These are phyloP conservation scores for Syngnathus scovelli DNA, from an alignment of 2,113 vertebrate genomes.

Conservation along the genomic window DNA sequence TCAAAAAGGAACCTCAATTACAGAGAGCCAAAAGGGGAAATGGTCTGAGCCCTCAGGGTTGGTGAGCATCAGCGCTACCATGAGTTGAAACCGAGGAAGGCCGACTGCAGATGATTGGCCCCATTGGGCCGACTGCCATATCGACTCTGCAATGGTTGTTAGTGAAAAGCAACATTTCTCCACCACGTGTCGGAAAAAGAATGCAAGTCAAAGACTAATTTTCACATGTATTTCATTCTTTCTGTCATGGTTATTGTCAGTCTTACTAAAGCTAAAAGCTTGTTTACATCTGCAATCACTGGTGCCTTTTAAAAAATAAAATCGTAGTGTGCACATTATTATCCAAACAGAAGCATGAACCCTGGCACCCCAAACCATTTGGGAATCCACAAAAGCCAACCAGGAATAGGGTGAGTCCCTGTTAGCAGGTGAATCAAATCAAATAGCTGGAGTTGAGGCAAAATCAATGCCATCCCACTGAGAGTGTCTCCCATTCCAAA, in stretches of 20 bases:
- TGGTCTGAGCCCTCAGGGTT: conserved; percentile 13
- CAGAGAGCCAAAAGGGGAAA: neutral
- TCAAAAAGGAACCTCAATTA: conserved; percentile 51
- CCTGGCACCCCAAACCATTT: conserved; percentile 10
- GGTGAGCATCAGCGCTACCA: conserved; percentile 15
- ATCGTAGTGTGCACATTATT: neutral
- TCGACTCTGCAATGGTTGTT: conserved; percentile 53
- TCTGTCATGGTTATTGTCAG: conserved; percentile 59
- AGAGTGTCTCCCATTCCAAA: conserved; percentile 55
- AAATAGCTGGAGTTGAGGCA: conserved; percentile 70
- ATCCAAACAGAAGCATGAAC: conserved; percentile 20
- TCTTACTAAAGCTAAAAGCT: neutral
- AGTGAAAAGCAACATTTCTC: conserved; percentile 22
- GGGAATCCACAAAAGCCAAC: conserved; percentile 15
- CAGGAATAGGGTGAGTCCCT: conserved; percentile 42
- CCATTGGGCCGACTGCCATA: conserved; percentile 37
- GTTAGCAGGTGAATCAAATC: conserved; percentile 61
- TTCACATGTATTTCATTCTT: conserved; percentile 17
- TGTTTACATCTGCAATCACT: neutral
- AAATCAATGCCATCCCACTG: conserved; percentile 65
- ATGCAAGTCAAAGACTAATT: conserved; percentile 29
- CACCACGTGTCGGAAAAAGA: conserved; percentile 26
- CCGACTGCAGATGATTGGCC: conserved; percentile 48
- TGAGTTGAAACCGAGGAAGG: conserved; percentile 16
- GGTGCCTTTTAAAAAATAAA: conserved; percentile 1